Evolutionary conservation across 1,140 invertebrate species (phyloP), one percentile per base, ranked within the genome.

Genomic region (Danaus plexippus): DNA sequence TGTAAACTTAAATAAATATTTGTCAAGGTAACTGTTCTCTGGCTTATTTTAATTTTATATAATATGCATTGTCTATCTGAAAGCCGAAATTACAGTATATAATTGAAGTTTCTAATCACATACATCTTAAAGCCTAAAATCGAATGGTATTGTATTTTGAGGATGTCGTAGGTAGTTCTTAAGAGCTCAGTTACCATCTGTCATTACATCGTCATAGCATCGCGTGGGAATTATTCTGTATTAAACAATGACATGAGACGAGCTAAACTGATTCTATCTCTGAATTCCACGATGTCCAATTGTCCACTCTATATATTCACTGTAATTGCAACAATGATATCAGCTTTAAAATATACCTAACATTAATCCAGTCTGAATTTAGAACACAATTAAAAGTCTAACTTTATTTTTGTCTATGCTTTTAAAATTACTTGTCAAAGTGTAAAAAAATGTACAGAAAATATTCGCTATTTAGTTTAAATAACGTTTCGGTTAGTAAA

Each of bases 201-300:
- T 46, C 41, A 52, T 65, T 59, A 59, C 49, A 52, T 59, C 52
- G 66, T 65, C 61, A 61, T 52, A 55, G 52, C 55, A 54, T 70
- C 54, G 65, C 63, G 66, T 71, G 66, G 66, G 66, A 69, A 66
- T 60, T 43, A 53, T 52, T 52, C 32, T 53, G 47, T 52, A 59
- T 63, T 66, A 57, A 54, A 64, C 61, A 61, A 61, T 69, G 62
- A 65, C 64, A 67, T 64, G 54, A 60, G 56, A 10, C 47, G 47
- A 57, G 57, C 53, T 52, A 61, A 52, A 47, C 48, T 59, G 64
- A 71, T 71, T 59, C 47, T 61, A 65, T 68, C 61, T 59, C 59
- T 41, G 49, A 58, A 64, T 63, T 67, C 67, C 65, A 61, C 58
- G 59, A 67, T 62, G 59, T 67, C 52, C 62, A 64, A 64, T 67